Evolutionary conservation across 1,140 invertebrate genomes (phyloP), one percentile per base, ranked within the genome.

Genomic region (Anthonomus grandis): DNA sequence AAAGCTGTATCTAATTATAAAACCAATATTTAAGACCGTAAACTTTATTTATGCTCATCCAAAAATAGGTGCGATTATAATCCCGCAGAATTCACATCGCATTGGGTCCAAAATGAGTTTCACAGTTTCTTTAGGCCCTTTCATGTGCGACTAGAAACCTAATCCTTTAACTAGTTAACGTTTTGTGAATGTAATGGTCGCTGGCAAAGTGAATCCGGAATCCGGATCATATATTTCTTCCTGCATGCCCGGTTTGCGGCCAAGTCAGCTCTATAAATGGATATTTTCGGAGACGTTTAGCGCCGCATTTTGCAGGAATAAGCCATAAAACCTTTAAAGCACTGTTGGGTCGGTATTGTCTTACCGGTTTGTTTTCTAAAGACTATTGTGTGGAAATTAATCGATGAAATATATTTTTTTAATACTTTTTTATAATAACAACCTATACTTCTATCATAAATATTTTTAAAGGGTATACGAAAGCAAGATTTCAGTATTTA

Each of bases 211-310:
- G 59, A 66, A 64, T 66, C 62, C 50, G 53, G 56, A 59, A 60
- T 41, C 48, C 57, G 19, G 39, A 51, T 55, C 53, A 57, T 50
- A 65, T 65, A 65, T 63, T 67, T 67, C 60, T 64, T 59, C 59
- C 41, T 65, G 65, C 59, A 62, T 59, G 60, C 31, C 42, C 64
- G 58, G 57, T 55, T 58, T 64, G 65, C 59, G 65, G 65, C 64
- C 48, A 36, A 19, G 49, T 56, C 36, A 51, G 50, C 56, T 62
- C 36, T 63, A 63, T 61, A 62, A 67, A 67, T 60, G 67, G 63
- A 65, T 69, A 69, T 69, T 67, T 62, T 54, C 58, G 56, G 62
- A 56, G 66, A 68, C 66, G 59, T 68, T 65, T 68, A 66, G 63
- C 65, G 55, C 64, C 62, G 50, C 51, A 42, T 60, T 61, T 49